A percentile compares a stretch with the other conserved stretches of the same genome.
Evolutionary conservation across 2,888 invertebrate species (phyloP).

Genomic region (Hoplodrina ambigua): DNA sequence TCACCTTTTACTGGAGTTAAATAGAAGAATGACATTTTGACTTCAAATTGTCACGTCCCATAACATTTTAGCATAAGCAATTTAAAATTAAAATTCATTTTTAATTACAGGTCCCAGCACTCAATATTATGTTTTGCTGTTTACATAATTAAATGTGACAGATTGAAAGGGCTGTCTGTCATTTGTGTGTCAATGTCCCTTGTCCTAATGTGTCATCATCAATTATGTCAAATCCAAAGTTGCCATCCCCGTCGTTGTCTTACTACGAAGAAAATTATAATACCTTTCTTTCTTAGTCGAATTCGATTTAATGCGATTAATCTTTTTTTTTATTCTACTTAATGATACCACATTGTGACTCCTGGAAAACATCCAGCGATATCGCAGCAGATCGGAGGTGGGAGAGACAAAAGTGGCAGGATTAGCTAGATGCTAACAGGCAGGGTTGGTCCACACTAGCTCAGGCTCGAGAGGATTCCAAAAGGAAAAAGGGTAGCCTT

Average conservation of each 20-base stretch:
- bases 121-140: conserved; percentile 1
- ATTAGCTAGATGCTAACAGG: too few relatives aligned
- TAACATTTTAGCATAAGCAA: conserved; percentile 10
- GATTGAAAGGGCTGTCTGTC: background rate
- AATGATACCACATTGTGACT: too few relatives aligned
- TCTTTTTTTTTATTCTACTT: background rate
- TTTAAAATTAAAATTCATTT: background rate
- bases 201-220: background rate
- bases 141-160: conserved; percentile 3
- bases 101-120: background rate
- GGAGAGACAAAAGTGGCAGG: too few relatives aligned
- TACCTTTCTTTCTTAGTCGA: background rate
- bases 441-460: too few relatives aligned
- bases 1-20: conserved; percentile 89
- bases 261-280: background rate
- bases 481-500: too few relatives aligned
- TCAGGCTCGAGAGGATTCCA: too few relatives aligned
- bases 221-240: conserved; percentile 1
- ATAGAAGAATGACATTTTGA: conserved; percentile 90
- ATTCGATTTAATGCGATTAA: background rate
- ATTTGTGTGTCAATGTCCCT: conserved; percentile 5
- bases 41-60: conserved; percentile 29
- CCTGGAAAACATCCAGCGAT: too few relatives aligned
- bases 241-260: background rate
- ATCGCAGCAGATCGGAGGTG: too few relatives aligned